Evolutionary conservation across 92 coral and sea anemone species (phyloP), one percentile per base, ranked within the genome.

Genomic region (Porites rus): DNA sequence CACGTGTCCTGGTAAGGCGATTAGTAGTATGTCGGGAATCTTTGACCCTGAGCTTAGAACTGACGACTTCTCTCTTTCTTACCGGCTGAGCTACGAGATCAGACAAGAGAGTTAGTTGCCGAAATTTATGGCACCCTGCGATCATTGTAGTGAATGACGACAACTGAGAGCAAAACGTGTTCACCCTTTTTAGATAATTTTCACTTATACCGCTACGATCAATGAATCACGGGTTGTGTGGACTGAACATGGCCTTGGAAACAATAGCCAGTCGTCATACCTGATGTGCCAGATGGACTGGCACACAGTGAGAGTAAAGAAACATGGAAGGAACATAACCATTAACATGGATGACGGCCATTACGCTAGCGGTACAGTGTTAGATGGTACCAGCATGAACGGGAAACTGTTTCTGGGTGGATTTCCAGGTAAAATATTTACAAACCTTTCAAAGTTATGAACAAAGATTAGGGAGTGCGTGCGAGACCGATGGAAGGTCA

Each of bases 281-380:
- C 24, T 94, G 61, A 71, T 94, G 77, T 94, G 97, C 51, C 92
- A 94, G 82, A 92, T 92, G 95, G 76, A 81, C 8, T 94, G 97
- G 97, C 93, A 94, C 84, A 65, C 87, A 11, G 82, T 94, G 19
- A 56, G 73, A 65, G 43, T 94, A 28, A 74, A 68, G n/a, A 89
- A 87, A 71, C 64, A 65, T 61, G 90, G 88, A 54, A 46, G 46
- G 4, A 60, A 68, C 38, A 14, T 90, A 1, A 70, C 88, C 59
- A 73, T 93, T 64, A 72, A 67, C 28, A 66, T 93, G 31, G 93
- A 93, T 72, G 69, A 84, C 18, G 11, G 12, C 65, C 78, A 68
- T 54, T 19, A 89, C 51, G 78, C 85, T 0, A 72, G 84, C 21
- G 89, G 86, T 13, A 25, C 66, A 7, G 72, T 87, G 21, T 12